phyloP scores from a whole-genome alignment of 2,113 vertebrate genomes.

The Myiagra hebetior region DNA sequence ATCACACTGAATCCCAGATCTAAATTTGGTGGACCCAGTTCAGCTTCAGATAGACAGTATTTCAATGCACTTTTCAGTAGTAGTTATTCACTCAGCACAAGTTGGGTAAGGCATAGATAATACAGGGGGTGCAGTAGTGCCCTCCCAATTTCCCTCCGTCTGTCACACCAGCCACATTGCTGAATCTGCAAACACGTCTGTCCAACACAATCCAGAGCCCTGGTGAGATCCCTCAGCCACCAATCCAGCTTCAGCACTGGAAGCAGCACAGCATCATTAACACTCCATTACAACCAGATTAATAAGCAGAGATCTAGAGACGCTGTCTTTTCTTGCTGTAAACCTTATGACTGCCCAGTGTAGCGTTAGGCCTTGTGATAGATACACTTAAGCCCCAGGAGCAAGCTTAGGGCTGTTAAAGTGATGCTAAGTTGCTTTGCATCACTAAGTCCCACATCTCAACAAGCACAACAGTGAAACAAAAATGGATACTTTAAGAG shows the following conservation, averaged over 20 bases:
- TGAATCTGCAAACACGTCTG: neutral
- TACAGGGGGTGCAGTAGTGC: neutral
- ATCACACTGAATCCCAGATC: neutral
- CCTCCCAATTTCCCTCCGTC: neutral
- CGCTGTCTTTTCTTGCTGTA: neutral
- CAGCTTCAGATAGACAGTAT: neutral
- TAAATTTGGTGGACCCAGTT: neutral
- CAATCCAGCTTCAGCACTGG: neutral
- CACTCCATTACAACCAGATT: neutral
- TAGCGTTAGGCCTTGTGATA: neutral
- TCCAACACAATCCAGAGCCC: neutral
- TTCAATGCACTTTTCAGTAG: neutral
- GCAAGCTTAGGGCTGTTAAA: neutral
- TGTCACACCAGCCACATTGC: accelerated
- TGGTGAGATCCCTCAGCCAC: neutral
- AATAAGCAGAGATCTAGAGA: neutral
- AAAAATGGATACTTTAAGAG: neutral
- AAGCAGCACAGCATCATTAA: neutral
- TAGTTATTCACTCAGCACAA: neutral
- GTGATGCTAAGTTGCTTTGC: neutral
- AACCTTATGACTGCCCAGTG: neutral
- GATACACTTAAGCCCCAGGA: neutral
- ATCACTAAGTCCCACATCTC: neutral
- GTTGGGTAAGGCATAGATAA: neutral
- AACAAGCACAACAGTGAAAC: neutral